Evolutionary conservation across 2,113 vertebrate genomes (phyloP), one percentile per base, ranked within the genome.

Genomic region (Forbesichthys papilliferus): DNA sequence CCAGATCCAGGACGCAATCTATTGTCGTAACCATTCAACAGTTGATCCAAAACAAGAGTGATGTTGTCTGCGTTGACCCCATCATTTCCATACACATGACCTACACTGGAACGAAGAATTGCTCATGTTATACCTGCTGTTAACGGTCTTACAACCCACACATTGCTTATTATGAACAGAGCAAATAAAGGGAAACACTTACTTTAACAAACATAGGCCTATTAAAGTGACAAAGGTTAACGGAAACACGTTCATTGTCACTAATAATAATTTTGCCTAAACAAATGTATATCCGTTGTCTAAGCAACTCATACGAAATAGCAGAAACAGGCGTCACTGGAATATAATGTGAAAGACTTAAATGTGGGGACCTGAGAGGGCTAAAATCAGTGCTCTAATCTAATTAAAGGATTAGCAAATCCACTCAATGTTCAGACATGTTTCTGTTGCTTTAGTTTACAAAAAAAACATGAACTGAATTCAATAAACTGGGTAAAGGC

Each of bases 11-110:
- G 96, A 0, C 96, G 89, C 12, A 98, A 87, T 54, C 95, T 88
- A 77, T 96, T 98, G 89, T 98, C 96, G 66, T 98, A 98, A 49
- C 95, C 96, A 72, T 98, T 94, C 71, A 98, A 87, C 63, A 98
- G 89, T 69, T 93, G 88, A 86, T 98, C 95, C 75, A 98, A 89
- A 79, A 95, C 97, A 0, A 89, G 92, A 51, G 95, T 98, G 78
- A 96, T 93, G 71, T 98, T 97, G 76, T 95, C 92, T 1, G 93
- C 94, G 81, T 92, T 92, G 11, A 92, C 81, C 57, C 88, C 87
- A 48, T 83, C 85, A 74, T 76, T 87, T 63, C 90, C 94, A 69
- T 66, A 68, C 6, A 80, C 84, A 73, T 82, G 66, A 67, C 74
- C 85, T 14, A 91, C 1, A 88, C 95, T 97, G 87, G 47, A 67